Evolutionary conservation across 2,888 invertebrate species (phyloP).

Genomic region (Lysandra coridon): DNA sequence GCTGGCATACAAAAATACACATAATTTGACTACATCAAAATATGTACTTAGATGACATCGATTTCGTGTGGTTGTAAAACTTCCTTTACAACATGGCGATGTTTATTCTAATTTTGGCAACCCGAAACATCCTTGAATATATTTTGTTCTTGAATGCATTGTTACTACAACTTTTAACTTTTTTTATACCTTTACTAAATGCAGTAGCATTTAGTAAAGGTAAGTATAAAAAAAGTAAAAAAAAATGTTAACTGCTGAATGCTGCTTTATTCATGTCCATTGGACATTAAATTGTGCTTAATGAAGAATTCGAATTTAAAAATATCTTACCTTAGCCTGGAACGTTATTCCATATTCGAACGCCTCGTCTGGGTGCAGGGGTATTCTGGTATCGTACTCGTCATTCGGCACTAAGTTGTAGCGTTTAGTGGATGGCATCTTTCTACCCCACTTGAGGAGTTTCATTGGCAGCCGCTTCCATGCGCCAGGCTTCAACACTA

Average conservation of each 20-base stretch:
- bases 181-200: too few relatives aligned
- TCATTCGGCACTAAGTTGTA: constrained; percentile 98
- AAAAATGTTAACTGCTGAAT: not conserved
- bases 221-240: not conserved
- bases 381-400: constrained; percentile 96
- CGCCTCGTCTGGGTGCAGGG: constrained; percentile 98
- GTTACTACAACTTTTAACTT: too few relatives aligned
- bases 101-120: too few relatives aligned
- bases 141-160: too few relatives aligned
- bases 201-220: too few relatives aligned
- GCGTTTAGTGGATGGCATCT: constrained; percentile 92
- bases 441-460: constrained; percentile 73
- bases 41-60: too few relatives aligned
- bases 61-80: too few relatives aligned
- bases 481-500: constrained; percentile 59
- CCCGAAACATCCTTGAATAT: too few relatives aligned
- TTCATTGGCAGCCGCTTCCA: constrained; percentile 72
- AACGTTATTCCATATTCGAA: constrained; percentile 98
- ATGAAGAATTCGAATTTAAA: not conserved
- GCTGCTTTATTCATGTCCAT: not conserved
- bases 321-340: constrained; percentile 92
- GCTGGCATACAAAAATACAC: too few relatives aligned
- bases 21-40: too few relatives aligned
- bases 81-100: too few relatives aligned
- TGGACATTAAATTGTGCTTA: not conserved